Evolutionary conservation across 2,113 vertebrate genomes (phyloP), one percentile per base, ranked within the genome.

Genomic region (Serinus canaria): DNA sequence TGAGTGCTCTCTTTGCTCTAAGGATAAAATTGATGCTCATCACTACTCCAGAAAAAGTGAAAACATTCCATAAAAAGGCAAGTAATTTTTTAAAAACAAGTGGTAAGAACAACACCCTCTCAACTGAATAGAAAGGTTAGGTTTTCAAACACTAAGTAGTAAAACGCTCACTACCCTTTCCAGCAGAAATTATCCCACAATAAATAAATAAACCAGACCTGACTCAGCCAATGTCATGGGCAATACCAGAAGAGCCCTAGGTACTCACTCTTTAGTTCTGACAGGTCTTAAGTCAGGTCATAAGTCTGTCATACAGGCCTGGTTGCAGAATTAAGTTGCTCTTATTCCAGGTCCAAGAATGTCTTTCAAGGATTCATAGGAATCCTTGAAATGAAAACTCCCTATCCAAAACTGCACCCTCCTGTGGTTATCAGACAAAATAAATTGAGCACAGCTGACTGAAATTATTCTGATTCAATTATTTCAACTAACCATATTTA

Each of bases 401-500:
- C 68, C 68, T 67, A 76, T 84, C 47, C 93, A 89, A 78, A 96
- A 91, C 2, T 84, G 87, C 91, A 91, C 91, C 95, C 93, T 95
- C 91, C 81, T 95, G 91, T 77, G 95, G 95, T 95, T 95, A 94
- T 43, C 3, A 4, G 33, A 80, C 68, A 91, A 95, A 95, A 91
- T 41, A 91, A 84, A 92, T 62, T 53, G 59, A 90, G 50, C 67
- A 80, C 72, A 95, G 93, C 63, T 85, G 75, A 95, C 70, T 59
- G 84, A 94, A 93, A 94, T 96, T 67, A 96, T 80, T 94, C 92
- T 80, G 87, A 96, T 95, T 93, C 79, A 95, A 94, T 97, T 97
- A 96, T 52, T 94, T 88, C 87, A 90, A 95, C 89, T 95, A 95
- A 95, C 78, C 85, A 49, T 78, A 95, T 96, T 95, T 95, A 96